These are phyloP conservation scores for Pseudorasbora parva DNA, from an alignment of 2,113 vertebrate genomes.

Conservation along the genomic window DNA sequence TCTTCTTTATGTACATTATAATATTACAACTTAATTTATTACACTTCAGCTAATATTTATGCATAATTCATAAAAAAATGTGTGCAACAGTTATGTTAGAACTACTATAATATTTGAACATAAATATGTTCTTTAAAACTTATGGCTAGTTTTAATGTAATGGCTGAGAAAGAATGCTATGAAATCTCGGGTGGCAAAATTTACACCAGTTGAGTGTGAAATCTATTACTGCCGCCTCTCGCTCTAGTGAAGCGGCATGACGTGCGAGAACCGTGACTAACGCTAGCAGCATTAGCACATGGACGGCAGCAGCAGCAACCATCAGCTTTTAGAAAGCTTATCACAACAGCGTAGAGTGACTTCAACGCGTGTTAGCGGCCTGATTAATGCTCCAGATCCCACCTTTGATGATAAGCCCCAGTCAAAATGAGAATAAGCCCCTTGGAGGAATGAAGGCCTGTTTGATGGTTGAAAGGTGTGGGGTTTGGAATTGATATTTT, in stretches of 20 bases:
- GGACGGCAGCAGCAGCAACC: slow-evolving; percentile 36
- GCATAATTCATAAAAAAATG: background rate
- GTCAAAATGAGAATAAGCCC: background rate
- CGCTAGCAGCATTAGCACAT: slow-evolving; percentile 15
- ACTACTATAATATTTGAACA: background rate
- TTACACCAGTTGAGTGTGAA: slow-evolving; percentile 4
- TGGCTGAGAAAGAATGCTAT: background rate
- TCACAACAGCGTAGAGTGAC: slow-evolving; percentile 52
- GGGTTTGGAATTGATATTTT: background rate
- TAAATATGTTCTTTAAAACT: background rate
- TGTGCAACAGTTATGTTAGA: background rate
- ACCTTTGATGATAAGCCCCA: slow-evolving; percentile 59
- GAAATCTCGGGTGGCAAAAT: background rate
- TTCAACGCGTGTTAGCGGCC: slow-evolving; percentile 52
- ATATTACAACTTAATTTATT: background rate
- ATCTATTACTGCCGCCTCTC: slow-evolving; percentile 3
- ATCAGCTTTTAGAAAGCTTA: slow-evolving; percentile 49
- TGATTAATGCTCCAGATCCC: slow-evolving; percentile 58
- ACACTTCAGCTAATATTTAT: background rate
- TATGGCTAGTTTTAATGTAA: background rate
- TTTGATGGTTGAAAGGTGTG: background rate
- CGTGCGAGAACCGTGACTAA: slow-evolving; percentile 49
- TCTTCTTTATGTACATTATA: background rate
- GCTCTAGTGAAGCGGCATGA: slow-evolving; percentile 30
- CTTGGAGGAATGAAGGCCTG: slow-evolving; percentile 30